phyloP scores from a whole-genome alignment of 2,113 vertebrate species.

The Leptocoma aspasia region DNA sequence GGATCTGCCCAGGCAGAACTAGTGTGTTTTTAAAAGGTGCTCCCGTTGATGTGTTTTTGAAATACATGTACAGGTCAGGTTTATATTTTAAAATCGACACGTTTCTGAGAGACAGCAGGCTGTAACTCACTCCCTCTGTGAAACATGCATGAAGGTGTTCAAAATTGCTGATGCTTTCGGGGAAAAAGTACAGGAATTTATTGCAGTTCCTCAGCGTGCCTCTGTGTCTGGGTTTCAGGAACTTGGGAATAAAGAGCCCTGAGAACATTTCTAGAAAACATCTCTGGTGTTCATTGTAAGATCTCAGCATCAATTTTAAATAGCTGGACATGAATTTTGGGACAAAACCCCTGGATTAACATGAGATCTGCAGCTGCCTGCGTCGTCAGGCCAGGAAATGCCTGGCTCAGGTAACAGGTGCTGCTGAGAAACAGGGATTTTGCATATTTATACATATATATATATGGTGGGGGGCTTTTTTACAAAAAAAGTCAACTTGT shows the following conservation, averaged over 20 bases:
- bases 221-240: neutral
- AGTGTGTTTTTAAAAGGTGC: neutral
- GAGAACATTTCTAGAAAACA: neutral
- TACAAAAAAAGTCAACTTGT: neutral
- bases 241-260: neutral
- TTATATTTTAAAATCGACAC: fast-evolving
- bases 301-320: neutral
- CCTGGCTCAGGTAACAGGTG: neutral
- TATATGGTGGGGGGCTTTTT: neutral
- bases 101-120: neutral
- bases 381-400: neutral
- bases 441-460: too few species aligned
- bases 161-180: neutral
- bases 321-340: neutral
- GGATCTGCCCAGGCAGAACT: neutral
- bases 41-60: neutral
- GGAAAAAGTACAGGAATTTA: neutral
- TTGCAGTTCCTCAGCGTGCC: neutral
- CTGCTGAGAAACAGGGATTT: neutral
- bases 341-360: neutral
- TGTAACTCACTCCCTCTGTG: neutral
- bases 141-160: neutral
- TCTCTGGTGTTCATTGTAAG: neutral
- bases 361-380: neutral
- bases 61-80: neutral